These are phyloP conservation scores for Nasonia vitripennis DNA, from an alignment of 1,140 invertebrate species.

Conservation along the genomic window DNA sequence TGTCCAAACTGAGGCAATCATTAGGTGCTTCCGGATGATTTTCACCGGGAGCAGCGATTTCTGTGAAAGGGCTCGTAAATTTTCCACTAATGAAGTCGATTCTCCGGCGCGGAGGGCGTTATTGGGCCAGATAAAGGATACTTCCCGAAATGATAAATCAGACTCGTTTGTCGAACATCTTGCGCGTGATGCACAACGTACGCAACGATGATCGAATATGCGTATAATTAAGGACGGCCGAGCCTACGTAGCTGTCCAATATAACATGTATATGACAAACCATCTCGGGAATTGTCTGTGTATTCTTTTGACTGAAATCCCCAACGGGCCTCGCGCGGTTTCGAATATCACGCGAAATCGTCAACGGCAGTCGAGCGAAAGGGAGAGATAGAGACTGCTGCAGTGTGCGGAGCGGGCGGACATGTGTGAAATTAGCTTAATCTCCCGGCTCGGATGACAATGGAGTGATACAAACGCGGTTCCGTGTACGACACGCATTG, in stretches of 20 bases:
- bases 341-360: conserved; percentile 62
- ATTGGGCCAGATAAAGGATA: neutral
- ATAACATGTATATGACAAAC: conserved; percentile 20
- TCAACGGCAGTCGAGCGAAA: conserved; percentile 44
- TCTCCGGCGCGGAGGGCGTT: neutral
- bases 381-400: neutral
- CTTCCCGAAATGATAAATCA: neutral
- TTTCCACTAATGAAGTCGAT: neutral
- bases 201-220: neutral
- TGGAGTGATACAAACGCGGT: conserved; percentile 70
- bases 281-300: conserved; percentile 39
- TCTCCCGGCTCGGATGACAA: conserved; percentile 75
- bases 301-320: conserved; percentile 17
- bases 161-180: too few species aligned
- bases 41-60: neutral
- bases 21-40: conserved; percentile 24
- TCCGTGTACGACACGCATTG: conserved; percentile 69
- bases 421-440: conserved; percentile 77
- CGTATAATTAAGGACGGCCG: neutral
- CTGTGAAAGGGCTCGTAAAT: neutral
- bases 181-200: too few species aligned
- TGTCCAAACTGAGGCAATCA: conserved; percentile 29
- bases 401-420: conserved; percentile 64
- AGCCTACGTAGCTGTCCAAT: neutral
- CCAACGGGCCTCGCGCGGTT: conserved; percentile 21